Base-by-base conservation (phyloP, 2,113 vertebrate genomes). In the Limnothrissa miodon region DNA sequence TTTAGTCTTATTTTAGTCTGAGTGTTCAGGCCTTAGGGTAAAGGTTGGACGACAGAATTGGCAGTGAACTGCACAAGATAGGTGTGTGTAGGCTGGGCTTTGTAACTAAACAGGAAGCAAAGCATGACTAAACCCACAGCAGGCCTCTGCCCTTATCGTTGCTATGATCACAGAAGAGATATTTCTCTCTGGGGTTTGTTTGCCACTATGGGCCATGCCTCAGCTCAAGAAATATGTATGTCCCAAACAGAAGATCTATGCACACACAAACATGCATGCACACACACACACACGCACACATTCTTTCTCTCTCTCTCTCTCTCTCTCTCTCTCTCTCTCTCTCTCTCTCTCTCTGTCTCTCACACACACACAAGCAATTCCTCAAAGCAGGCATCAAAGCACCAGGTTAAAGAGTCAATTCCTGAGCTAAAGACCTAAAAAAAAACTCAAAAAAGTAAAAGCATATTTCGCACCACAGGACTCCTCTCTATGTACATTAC, bases 231-330 rank as follows among this genome's bases (percentile, higher is more conserved):
- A n/a, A n/a, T n/a, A n/a, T n/a, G n/a, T n/a, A n/a, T n/a, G n/a
- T n/a, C n/a, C n/a, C n/a, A n/a, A n/a, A n/a, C n/a, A n/a, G n/a
- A n/a, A n/a, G n/a, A n/a, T n/a, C n/a, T n/a, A 66, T 7, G 29
- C n/a, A 25, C 59, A 66, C n/a, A 29, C 59, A 66, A 1, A 29
- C 59, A 66, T 5, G 1, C n/a, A 25, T n/a, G 29, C 59, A 66
- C 59, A 66, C 59, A 66, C n/a, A 66, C 59, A 66, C n/a, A 74
- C 66, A 74, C n/a, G n/a, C n/a, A n/a, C n/a, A n/a, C n/a, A n/a
- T n/a, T n/a, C n/a, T n/a, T n/a, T n/a, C n/a, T n/a, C n/a, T n/a
- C n/a, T n/a, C n/a, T n/a, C n/a, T n/a, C n/a, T n/a, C n/a, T n/a
- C n/a, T n/a, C n/a, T n/a, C n/a, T n/a, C n/a, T n/a, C n/a, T n/a